Evolutionary conservation across 2,888 invertebrate genomes (phyloP).

Genomic region (Blastobasis lacticolella): DNA sequence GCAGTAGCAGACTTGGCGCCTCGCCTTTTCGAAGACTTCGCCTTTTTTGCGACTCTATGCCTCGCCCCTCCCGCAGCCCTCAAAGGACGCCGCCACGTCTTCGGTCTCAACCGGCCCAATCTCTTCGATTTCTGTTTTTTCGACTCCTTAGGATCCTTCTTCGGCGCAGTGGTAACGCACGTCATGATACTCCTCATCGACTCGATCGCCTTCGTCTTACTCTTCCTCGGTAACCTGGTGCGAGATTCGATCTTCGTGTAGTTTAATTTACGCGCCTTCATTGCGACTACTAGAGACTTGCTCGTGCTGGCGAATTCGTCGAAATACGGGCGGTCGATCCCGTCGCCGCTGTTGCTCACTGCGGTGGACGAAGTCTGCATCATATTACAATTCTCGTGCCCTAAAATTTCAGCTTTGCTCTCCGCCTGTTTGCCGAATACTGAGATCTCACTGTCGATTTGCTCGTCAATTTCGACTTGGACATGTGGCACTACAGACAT

Average conservation of each 20-base stretch:
- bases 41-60: neutral
- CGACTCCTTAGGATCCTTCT: no score
- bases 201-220: slow-evolving; percentile 27
- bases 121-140: neutral
- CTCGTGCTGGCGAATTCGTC: neutral
- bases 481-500: no score
- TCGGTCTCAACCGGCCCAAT: neutral
- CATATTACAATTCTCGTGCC: neutral
- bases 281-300: neutral
- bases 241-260: slow-evolving; percentile 12
- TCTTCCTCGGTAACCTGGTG: slow-evolving; percentile 21
- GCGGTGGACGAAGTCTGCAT: neutral
- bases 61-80: neutral
- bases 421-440: neutral
- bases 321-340: neutral
- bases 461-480: neutral
- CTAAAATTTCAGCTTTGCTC: neutral
- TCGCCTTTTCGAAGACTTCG: neutral
- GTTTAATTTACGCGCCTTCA: neutral
- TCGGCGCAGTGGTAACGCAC: slow-evolving; percentile 2
- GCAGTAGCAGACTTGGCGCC: neutral
- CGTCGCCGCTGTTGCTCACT: neutral
- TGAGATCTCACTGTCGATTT: neutral
- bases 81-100: neutral
- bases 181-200: slow-evolving; percentile 20